A percentile compares a stretch with the other conserved stretches of the same genome.
These are phyloP conservation scores for Benitochromis conjunctus DNA, from an alignment of 2,113 vertebrate genomes.

Conservation along the genomic window DNA sequence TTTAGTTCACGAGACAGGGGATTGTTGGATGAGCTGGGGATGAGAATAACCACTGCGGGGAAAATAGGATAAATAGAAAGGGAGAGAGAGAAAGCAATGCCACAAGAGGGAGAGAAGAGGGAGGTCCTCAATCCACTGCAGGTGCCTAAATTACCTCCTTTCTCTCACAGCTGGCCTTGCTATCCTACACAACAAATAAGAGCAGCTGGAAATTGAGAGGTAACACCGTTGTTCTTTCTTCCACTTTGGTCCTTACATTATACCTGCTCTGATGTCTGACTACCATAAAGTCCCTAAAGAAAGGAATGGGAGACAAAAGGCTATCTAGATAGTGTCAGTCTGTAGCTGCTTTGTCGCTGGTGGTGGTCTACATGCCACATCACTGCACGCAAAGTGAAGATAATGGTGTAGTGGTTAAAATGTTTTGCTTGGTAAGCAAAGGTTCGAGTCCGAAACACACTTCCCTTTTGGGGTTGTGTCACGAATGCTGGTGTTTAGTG, in stretches of 20 bases:
- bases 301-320: neutral
- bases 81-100: neutral
- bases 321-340: constrained; percentile 28
- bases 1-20: neutral
- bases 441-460: neutral
- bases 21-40: neutral
- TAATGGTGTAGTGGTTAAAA: neutral
- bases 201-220: constrained; percentile 32
- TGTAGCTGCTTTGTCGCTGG: constrained; percentile 1
- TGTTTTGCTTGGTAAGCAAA: neutral
- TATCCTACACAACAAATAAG: constrained; percentile 40
- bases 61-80: neutral
- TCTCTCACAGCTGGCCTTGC: constrained; percentile 41
- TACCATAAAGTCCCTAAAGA: constrained; percentile 4
- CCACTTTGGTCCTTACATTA: constrained; percentile 11
- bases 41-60: neutral
- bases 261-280: neutral
- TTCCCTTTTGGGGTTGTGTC: neutral
- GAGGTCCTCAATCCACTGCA: constrained; percentile 50
- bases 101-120: neutral
- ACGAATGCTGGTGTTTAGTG: neutral
- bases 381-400: neutral
- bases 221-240: neutral
- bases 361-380: neutral
- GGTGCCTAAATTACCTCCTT: constrained; percentile 47